Base-by-base conservation (phyloP, 35 echinoderm and acorn worm genomes). In the Heliocidaris erythrogramma region DNA sequence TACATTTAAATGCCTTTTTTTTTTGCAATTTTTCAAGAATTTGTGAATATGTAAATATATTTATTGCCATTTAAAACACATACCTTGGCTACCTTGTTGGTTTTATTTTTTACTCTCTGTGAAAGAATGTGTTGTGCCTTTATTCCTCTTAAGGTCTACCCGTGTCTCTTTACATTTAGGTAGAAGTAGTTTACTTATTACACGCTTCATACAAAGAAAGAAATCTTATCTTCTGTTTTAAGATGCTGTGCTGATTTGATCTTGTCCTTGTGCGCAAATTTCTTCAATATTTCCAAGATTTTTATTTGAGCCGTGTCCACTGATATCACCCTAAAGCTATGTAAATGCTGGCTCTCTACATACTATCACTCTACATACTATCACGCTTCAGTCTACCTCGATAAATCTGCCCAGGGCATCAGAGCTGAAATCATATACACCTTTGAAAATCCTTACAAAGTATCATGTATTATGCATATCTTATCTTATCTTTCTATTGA, bases 11-110 rank as follows among this genome's bases (percentile, higher is more conserved):
- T 42, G 7, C 65, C 8, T 7, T 78, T 5, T 7, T 78, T 5
- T 8, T 78, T 78, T 78, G 65, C 65, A 78, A 78, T 78, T 78
- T 78, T 18, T 78, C 17, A 78, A 78, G 14, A 78, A n/a, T 78
- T 78, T 78, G 65, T 78, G 27, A 78, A 78, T 78, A 27, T 78
- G 27, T 78, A 78, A 78, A 78, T 78, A 78, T 78, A 78, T 78
- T 29, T 29, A 78, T 78, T 78, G 65, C 27, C 21, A 78, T 78
- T n/a, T 78, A 27, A 78, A 78, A 78, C 21, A n/a, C 7, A 8
- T n/a, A n/a, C 27, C 4, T 78, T 78, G 21, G 65, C 7, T 78
- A 0, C 27, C 6, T 5, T 78, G 21, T n/a, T 78, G 4, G 5
- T 69, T 69, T 42, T 42, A 3, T 69, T 69, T 27, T 27, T 78